These are phyloP conservation scores for Drosophila novamexicana DNA, from an alignment of 1,140 invertebrate genomes.

Conservation along the genomic window DNA sequence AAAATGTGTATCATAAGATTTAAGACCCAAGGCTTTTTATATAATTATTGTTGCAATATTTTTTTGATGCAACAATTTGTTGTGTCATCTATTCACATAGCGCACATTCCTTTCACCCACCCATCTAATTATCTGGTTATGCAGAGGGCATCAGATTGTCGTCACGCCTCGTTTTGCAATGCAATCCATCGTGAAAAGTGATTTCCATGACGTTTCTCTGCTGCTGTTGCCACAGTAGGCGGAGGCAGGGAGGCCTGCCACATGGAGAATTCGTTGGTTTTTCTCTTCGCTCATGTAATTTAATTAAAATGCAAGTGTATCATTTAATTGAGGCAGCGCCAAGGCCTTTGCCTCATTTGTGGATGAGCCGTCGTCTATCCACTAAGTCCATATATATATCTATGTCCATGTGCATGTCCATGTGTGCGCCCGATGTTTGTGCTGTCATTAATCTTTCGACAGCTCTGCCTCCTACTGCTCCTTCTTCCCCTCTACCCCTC, in stretches of 20 bases:
- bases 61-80: not conserved
- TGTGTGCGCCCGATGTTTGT: conserved; percentile 69
- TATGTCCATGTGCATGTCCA: conserved; percentile 47
- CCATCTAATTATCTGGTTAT: conserved; percentile 5
- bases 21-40: too few species aligned
- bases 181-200: conserved; percentile 30
- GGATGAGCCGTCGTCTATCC: not conserved
- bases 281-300: conserved; percentile 53
- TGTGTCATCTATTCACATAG: not conserved
- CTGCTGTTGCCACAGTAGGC: too few species aligned
- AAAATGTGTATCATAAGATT: not conserved
- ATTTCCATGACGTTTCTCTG: conserved; percentile 9
- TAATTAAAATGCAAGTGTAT: conserved; percentile 80
- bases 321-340: conserved; percentile 66
- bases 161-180: conserved; percentile 26
- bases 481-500: not conserved
- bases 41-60: not conserved
- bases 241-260: conserved; percentile 24
- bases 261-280: conserved; percentile 39
- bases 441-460: conserved; percentile 80
- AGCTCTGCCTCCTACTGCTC: conserved; percentile 19
- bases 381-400: conserved; percentile 7
- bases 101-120: not conserved
- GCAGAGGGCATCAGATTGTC: conserved; percentile 28
- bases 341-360: conserved; percentile 41